Evolutionary conservation across 2,113 vertebrate genomes (phyloP).

Genomic region (Cochlearius cochlearius): DNA sequence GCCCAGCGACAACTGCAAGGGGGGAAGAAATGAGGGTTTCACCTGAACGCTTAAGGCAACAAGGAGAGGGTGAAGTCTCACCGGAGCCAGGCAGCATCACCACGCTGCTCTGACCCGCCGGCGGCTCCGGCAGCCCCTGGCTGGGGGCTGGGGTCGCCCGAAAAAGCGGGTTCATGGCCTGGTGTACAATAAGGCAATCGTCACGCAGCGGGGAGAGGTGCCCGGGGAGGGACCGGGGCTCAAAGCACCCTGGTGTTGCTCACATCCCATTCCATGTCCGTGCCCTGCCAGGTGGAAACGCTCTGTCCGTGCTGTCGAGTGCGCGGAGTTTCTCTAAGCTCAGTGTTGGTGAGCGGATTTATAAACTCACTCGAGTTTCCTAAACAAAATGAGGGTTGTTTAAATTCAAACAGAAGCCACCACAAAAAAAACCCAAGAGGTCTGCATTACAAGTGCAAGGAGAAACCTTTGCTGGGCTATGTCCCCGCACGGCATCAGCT

Average conservation of each 20-base stretch:
- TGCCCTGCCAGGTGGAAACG: background rate
- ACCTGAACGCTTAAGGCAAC: background rate
- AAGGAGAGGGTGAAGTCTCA: background rate
- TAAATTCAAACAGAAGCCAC: background rate
- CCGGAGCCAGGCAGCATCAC: background rate
- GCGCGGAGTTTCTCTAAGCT: background rate
- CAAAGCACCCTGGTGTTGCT: background rate
- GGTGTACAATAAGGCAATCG: too few relatives aligned
- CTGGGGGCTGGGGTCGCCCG: background rate
- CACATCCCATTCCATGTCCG: fast-evolving
- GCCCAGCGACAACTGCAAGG: background rate
- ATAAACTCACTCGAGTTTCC: background rate
- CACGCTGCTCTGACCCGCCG: background rate
- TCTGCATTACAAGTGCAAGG: background rate
- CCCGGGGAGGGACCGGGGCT: background rate
- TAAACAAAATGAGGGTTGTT: background rate
- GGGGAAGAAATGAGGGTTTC: background rate
- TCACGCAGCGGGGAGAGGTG: too few relatives aligned
- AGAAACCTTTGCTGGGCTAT: background rate
- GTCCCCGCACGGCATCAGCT: background rate
- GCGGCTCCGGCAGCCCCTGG: background rate
- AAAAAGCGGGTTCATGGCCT: too few relatives aligned
- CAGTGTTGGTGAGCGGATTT: background rate
- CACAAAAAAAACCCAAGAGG: background rate
- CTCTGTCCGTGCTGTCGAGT: background rate